These are phyloP conservation scores for Eriosoma lanigerum DNA, from an alignment of 1,140 invertebrate species.

Conservation along the genomic window DNA sequence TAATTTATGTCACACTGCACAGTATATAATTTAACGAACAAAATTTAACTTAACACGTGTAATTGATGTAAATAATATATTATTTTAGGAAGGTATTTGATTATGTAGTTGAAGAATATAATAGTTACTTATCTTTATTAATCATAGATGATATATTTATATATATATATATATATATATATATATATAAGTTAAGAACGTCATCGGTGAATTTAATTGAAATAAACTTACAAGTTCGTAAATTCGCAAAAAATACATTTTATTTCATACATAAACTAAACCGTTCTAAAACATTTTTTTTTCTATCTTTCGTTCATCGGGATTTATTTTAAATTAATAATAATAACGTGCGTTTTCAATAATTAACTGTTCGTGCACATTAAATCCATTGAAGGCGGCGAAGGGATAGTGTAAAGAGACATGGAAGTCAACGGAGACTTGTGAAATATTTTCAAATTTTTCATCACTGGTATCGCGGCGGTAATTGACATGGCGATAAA, in stretches of 20 bases:
- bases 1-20: background rate
- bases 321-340: no score
- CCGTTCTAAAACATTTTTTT: no score
- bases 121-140: no score
- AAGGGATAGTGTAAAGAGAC: conserved; percentile 39
- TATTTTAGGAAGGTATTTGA: background rate
- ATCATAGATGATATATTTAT: no score
- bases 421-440: conserved; percentile 41
- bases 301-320: no score
- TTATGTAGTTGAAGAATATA: no score
- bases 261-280: no score
- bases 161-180: no score
- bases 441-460: conserved; percentile 42
- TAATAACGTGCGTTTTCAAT: background rate
- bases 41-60: background rate
- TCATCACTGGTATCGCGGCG: conserved; percentile 31
- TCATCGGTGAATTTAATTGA: no score
- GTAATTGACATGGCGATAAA: conserved; percentile 36
- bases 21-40: background rate
- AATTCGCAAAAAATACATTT: no score
- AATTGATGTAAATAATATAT: background rate
- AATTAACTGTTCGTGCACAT: conserved; percentile 36
- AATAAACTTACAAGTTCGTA: no score
- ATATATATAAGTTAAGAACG: no score
- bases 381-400: conserved; percentile 27